Evolutionary conservation across 2,888 invertebrate species (phyloP).

Genomic region (Ormyrus nitidulus): DNA sequence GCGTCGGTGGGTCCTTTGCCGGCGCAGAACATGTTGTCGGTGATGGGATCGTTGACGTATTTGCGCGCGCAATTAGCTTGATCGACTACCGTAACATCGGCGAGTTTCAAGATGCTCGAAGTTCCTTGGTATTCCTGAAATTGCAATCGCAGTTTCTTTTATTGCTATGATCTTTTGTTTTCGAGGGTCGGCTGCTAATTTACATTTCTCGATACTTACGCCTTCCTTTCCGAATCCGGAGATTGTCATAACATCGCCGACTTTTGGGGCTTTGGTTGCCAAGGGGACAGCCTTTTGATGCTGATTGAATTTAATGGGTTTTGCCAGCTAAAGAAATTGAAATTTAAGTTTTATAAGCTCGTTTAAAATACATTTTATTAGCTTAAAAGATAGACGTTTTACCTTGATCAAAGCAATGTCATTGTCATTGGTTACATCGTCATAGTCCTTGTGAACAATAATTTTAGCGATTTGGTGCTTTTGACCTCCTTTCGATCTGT

Average conservation of each 20-base stretch:
- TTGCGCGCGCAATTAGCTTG: constrained; percentile 36
- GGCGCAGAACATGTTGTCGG: constrained; percentile 56
- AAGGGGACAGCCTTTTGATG: constrained; percentile 46
- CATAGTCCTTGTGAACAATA: constrained; percentile 43
- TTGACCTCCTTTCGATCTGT: constrained; percentile 42
- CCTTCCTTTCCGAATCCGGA: constrained; percentile 56
- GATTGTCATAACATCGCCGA: constrained; percentile 49
- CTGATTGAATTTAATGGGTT: constrained; percentile 42
- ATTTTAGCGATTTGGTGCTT: constrained; percentile 47
- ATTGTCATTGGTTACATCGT: constrained; percentile 50
- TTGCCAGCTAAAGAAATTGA: constrained; percentile 29
- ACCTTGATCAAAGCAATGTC: constrained; percentile 55
- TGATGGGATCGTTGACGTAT: constrained; percentile 49
- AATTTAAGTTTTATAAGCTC: not conserved
- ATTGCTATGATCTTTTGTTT: not conserved
- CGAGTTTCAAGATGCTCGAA: constrained; percentile 47
- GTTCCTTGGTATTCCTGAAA: constrained; percentile 45
- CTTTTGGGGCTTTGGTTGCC: constrained; percentile 35
- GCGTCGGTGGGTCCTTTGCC: constrained; percentile 51
- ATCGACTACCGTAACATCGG: constrained; percentile 49
- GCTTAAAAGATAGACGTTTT: not conserved
- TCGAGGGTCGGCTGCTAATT: not conserved
- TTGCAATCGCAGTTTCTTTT: not conserved
- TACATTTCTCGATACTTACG: constrained; percentile 32
- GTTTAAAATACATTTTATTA: not conserved